These are phyloP conservation scores for Phaethornis superciliosus DNA, from an alignment of 2,113 vertebrate species.

Conservation along the genomic window DNA sequence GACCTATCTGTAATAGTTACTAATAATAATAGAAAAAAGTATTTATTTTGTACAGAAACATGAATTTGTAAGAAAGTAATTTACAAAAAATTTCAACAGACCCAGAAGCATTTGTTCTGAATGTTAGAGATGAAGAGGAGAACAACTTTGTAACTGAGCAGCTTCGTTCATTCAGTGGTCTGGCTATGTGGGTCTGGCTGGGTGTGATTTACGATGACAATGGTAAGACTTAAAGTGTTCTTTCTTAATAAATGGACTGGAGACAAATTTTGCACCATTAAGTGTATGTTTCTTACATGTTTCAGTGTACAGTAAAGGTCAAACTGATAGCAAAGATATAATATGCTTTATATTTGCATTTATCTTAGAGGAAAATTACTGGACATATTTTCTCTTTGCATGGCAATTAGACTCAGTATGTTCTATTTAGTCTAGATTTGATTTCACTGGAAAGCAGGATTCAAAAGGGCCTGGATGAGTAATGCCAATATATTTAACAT, in stretches of 20 bases:
- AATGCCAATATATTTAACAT: neutral
- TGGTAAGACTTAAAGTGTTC: constrained; percentile 73
- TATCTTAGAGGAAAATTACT: neutral
- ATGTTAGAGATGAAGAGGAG: constrained; percentile 85
- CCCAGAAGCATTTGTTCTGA: constrained; percentile 81
- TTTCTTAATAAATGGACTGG: neutral
- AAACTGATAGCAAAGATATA: neutral
- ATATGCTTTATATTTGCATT: neutral
- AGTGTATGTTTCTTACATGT: neutral
- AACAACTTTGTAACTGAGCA: constrained; percentile 87
- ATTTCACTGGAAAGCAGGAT: constrained; percentile 9
- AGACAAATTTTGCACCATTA: neutral
- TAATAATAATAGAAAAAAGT: neutral
- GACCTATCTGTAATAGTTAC: neutral
- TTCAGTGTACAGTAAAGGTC: neutral
- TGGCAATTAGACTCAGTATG: neutral
- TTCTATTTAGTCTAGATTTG: constrained; percentile 10
- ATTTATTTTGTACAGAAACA: neutral
- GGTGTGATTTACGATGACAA: constrained; percentile 80
- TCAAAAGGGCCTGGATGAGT: neutral
- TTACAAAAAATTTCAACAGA: constrained; percentile 68
- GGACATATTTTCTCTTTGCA: neutral
- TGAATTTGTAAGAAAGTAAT: neutral
- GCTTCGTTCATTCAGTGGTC: constrained; percentile 78
- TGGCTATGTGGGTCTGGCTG: constrained; percentile 88